Conservation (phyloP, 2,888 invertebrate species). For the Nematopogon swammerdamellus region DNA sequence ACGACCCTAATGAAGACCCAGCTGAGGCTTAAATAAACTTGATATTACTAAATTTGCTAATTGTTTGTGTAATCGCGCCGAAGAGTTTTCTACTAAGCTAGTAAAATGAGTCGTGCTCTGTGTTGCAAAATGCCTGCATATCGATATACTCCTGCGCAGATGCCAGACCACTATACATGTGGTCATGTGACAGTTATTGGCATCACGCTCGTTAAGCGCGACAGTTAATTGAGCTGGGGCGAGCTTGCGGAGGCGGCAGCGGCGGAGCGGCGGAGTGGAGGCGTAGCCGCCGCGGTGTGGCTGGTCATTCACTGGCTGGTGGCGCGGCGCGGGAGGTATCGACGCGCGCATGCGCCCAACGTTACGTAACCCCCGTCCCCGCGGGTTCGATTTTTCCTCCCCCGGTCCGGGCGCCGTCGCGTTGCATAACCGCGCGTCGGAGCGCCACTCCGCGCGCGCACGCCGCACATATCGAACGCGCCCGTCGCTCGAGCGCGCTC, state of each 20-base stretch:
- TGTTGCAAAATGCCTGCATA: too few species aligned
- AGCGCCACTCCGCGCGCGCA: constrained; percentile 46
- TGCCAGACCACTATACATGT: too few species aligned
- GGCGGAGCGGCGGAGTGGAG: constrained; percentile 7
- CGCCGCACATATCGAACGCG: constrained; percentile 44
- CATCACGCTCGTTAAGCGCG: neutral
- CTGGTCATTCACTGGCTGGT: neutral
- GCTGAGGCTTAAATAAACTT: too few species aligned
- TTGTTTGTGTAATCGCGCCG: too few species aligned
- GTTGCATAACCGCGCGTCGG: constrained; percentile 49
- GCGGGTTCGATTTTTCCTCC: constrained; percentile 35
- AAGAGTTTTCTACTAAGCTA: too few species aligned
- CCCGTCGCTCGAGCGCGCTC: constrained; percentile 28
- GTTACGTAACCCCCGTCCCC: constrained; percentile 8
- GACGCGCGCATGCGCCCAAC: constrained; percentile 37
- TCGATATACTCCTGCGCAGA: too few species aligned
- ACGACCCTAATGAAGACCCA: too few species aligned
- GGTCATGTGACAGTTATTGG: neutral
- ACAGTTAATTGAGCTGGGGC: neutral
- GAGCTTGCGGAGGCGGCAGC: constrained; percentile 7
- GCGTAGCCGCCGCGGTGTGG: neutral
- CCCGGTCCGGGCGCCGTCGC: constrained; percentile 26
- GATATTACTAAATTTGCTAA: too few species aligned
- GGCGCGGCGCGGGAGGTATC: constrained; percentile 18
- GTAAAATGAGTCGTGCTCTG: too few species aligned